These are phyloP conservation scores for Actinemys pallida DNA, from an alignment of 2,113 vertebrate species.

Conservation along the genomic window DNA sequence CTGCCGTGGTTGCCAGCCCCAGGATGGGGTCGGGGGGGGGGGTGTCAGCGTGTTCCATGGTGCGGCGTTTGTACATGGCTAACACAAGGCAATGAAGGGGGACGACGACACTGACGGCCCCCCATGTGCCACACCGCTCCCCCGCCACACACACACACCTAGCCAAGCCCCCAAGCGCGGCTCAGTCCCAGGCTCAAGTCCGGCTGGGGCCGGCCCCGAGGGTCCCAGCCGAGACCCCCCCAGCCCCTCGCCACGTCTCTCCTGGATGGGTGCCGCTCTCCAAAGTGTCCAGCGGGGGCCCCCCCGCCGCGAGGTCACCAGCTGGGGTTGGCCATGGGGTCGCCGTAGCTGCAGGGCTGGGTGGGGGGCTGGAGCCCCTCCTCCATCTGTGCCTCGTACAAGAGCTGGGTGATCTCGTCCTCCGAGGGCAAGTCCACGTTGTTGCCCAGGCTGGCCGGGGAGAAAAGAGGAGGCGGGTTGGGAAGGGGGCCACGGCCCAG, in stretches of 20 bases:
- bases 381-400: conserved; percentile 30
- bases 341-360: conserved; percentile 31
- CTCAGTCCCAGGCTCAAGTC: background rate
- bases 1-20: background rate
- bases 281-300: conserved; percentile 10
- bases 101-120: background rate
- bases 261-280: background rate
- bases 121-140: background rate
- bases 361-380: background rate
- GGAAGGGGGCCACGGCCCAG: background rate
- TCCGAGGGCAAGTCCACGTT: background rate
- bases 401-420: conserved; percentile 56
- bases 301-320: conserved; percentile 46
- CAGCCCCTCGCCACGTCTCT: background rate
- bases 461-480: background rate
- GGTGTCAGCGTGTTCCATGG: background rate
- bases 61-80: background rate
- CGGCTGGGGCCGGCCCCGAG: background rate
- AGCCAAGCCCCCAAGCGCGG: background rate
- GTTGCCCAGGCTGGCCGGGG: background rate
- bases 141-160: background rate
- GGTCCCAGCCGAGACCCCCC: background rate
- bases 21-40: no score
- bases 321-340: conserved; percentile 62
- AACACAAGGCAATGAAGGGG: background rate